Conservation (phyloP, 2,888 invertebrate species). For the Cetonia aurata region DNA sequence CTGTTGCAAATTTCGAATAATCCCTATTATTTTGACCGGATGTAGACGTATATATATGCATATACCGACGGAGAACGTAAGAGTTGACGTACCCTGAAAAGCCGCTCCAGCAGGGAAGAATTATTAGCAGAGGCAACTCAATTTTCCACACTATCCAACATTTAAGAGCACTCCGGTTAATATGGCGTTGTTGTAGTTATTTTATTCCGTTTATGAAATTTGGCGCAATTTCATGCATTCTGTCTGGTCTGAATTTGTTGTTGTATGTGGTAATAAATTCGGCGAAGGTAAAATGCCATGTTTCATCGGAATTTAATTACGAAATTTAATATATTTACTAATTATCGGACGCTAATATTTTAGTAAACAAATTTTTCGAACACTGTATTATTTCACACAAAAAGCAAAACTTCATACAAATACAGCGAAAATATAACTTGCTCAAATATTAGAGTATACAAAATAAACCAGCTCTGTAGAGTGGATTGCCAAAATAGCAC, state of each 20-base stretch:
- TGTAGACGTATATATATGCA: neutral
- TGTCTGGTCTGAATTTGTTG: slow-evolving; percentile 11
- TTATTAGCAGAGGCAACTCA: slow-evolving; percentile 20
- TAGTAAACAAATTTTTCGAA: too few species aligned
- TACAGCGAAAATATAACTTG: too few species aligned
- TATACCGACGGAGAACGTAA: neutral
- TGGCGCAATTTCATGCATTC: slow-evolving; percentile 16
- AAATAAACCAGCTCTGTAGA: too few species aligned
- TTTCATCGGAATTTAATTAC: too few species aligned
- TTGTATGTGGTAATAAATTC: slow-evolving; percentile 7
- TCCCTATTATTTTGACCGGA: slow-evolving; percentile 31
- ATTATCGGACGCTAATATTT: too few species aligned
- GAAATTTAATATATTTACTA: too few species aligned
- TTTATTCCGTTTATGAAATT: slow-evolving; percentile 21
- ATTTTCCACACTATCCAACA: slow-evolving; percentile 10
- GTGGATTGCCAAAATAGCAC: too few species aligned
- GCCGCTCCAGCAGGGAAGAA: slow-evolving; percentile 14
- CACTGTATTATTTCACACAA: too few species aligned
- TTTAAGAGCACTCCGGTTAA: too few species aligned
- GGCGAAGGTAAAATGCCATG: neutral
- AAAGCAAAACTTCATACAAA: too few species aligned
- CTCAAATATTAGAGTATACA: too few species aligned
- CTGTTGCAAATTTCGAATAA: slow-evolving; percentile 18
- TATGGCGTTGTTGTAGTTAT: slow-evolving; percentile 10
- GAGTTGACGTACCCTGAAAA: slow-evolving; percentile 21